Evolutionary conservation across 64 coral and sea anemone genomes (phyloP).

Genomic region (Astreopora myriophthalma): DNA sequence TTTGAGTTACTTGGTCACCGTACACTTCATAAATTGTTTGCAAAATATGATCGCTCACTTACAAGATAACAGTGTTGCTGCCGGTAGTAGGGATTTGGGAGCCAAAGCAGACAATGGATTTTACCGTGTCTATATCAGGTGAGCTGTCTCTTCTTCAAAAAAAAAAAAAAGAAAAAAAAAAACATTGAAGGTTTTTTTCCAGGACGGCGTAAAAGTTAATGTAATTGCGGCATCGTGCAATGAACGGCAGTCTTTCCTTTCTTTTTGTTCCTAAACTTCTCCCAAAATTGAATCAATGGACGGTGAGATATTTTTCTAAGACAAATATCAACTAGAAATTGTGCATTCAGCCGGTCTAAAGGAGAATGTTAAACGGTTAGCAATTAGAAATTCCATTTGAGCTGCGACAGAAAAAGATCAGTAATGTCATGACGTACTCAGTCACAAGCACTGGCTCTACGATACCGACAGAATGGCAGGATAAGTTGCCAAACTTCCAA

Average conservation of each 20-base stretch:
- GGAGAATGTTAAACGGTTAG: no score
- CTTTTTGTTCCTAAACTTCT: no score
- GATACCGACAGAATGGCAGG: no score
- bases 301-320: background rate
- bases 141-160: background rate
- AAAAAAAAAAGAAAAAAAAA: background rate
- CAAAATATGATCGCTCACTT: background rate
- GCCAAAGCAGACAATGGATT: constrained; percentile 1
- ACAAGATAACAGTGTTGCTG: background rate
- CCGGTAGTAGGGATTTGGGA: background rate
- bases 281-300: background rate
- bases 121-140: background rate
- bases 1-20: constrained; percentile 43
- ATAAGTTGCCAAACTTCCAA: no score
- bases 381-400: no score
- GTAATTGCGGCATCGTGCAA: no score
- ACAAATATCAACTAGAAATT: background rate
- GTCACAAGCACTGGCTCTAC: no score
- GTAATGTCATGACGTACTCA: no score
- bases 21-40: constrained; percentile 13
- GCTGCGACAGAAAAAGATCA: no score
- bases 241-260: no score
- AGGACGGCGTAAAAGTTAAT: background rate
- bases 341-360: no score
- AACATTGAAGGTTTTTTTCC: background rate